phyloP scores from a whole-genome alignment of 2,113 vertebrate genomes.

The Marcusenius ussheri region DNA sequence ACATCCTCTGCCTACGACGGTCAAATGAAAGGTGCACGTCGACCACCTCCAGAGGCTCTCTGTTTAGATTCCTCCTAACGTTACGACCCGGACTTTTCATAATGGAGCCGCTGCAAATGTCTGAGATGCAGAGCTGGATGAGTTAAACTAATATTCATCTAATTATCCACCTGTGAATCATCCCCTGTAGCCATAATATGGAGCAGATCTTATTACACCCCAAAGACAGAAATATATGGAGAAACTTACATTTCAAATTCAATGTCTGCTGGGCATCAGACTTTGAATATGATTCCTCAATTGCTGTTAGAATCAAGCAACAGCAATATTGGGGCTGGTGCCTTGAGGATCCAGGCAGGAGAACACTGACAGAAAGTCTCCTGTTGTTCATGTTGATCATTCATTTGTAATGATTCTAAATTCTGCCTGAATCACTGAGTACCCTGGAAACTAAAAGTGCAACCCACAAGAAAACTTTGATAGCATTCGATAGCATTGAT shows the following conservation, averaged over 20 bases:
- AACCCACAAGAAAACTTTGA: background rate
- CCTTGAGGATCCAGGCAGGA: background rate
- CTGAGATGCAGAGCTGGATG: conserved; percentile 1
- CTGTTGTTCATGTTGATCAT: background rate
- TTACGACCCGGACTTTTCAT: background rate
- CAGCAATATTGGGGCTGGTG: background rate
- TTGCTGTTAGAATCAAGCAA: background rate
- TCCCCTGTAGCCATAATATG: background rate
- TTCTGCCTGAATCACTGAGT: background rate
- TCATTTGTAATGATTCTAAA: background rate
- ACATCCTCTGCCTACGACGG: background rate
- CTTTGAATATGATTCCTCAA: background rate
- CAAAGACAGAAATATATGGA: background rate
- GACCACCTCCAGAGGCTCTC: background rate
- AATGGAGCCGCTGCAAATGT: background rate
- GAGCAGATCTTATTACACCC: background rate
- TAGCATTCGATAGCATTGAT: background rate
- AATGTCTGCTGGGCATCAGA: background rate
- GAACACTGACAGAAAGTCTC: background rate
- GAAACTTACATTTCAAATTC: background rate
- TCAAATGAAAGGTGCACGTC: background rate
- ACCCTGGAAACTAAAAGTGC: background rate
- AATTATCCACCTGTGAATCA: background rate
- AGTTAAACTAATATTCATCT: background rate
- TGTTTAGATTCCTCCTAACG: background rate